Conservation (phyloP, 2,113 vertebrate genomes). For the Rousettus leschenaultii region DNA sequence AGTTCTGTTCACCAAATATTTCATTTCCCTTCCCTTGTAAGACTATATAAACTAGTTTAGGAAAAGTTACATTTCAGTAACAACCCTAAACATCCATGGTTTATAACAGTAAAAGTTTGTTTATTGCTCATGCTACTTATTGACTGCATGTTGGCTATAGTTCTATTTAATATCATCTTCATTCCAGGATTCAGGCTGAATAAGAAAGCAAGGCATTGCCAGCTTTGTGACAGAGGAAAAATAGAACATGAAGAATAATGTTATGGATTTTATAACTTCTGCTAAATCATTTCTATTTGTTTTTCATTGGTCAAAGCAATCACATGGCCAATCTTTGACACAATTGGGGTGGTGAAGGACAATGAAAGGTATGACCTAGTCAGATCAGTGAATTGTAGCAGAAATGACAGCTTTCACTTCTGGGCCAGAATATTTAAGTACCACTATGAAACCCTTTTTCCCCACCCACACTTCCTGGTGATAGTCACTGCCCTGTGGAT, state of each 20-base stretch:
- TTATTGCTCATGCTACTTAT: background rate
- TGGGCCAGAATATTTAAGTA: background rate
- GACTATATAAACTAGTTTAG: background rate
- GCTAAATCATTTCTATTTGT: background rate
- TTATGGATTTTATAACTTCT: background rate
- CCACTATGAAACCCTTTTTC: background rate
- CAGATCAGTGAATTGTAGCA: background rate
- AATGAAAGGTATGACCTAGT: background rate
- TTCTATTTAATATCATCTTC: background rate
- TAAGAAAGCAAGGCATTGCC: background rate
- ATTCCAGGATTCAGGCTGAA: background rate
- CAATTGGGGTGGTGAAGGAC: background rate
- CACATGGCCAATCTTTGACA: background rate
- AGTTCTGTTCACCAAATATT: background rate
- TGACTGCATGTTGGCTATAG: background rate
- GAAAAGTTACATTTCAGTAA: background rate
- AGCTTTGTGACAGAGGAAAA: background rate
- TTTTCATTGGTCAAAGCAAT: background rate
- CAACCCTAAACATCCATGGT: background rate
- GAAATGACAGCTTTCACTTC: background rate
- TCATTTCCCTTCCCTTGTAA: background rate
- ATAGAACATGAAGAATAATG: background rate
- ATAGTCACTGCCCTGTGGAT: background rate
- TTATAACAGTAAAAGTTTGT: background rate
- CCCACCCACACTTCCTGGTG: background rate